These are phyloP conservation scores for Eulemur rufifrons DNA, from an alignment of 2,113 vertebrate species.

Conservation along the genomic window DNA sequence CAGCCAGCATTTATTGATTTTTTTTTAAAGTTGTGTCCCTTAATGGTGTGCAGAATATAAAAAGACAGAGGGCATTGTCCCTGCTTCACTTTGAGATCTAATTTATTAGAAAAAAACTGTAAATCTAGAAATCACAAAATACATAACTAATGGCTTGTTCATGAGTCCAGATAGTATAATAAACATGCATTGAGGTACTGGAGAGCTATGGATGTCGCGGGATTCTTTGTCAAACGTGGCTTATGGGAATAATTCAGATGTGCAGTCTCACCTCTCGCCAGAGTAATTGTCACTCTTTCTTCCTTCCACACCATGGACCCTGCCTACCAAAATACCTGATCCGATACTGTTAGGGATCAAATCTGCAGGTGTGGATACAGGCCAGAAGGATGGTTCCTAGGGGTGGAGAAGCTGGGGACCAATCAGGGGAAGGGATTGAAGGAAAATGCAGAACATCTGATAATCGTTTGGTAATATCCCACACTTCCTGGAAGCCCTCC, in stretches of 20 bases:
- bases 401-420: too few species aligned
- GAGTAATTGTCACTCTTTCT: not conserved
- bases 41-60: not conserved
- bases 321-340: not conserved
- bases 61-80: not conserved
- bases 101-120: not conserved
- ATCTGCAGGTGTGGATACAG: too few species aligned
- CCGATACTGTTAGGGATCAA: not conserved
- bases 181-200: not conserved
- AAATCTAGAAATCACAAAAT: not conserved
- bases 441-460: too few species aligned
- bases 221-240: not conserved
- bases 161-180: not conserved
- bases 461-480: too few species aligned
- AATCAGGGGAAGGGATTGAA: too few species aligned
- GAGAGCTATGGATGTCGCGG: not conserved
- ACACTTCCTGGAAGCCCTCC: too few species aligned
- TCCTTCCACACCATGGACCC: not conserved
- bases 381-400: too few species aligned
- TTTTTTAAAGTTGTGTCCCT: not conserved
- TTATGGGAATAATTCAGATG: not conserved
- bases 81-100: not conserved
- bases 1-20: not conserved
- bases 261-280: not conserved
- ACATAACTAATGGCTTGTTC: not conserved